Base-by-base conservation (phyloP, 2,113 vertebrate species). In the Lanius collurio region DNA sequence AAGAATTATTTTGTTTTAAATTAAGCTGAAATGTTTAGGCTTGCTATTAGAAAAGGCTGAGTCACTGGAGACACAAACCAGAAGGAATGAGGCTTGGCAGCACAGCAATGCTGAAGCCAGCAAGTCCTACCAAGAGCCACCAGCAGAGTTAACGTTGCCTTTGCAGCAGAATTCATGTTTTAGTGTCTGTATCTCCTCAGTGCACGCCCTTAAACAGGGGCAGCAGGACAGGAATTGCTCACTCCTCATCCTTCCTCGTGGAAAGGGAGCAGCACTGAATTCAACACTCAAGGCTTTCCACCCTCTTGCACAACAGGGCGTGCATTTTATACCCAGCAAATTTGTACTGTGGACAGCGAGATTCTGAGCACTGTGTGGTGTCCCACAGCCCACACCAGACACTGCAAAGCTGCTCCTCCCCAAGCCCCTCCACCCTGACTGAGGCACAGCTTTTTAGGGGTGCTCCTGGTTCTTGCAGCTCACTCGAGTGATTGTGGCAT, bases 291-390 rank as follows among this genome's bases (percentile, higher is more conserved):
- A 13, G 15, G 30, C 37, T 67, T 62, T 17, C 35, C 41, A 53
- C 12, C 19, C 13, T 31, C 39, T 21, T 17, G 13, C 31, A 35
- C 16, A 63, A 14, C 46, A 73, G 69, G 30, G 12, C 8, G 23
- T 19, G 22, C 33, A 24, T 56, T 56, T 71, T 30, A 18, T 9
- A 28, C 19, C 42, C 37, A 49, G 65, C 2, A 56, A 23, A 41
- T 28, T 0, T 15, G 20, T 10, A 2, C 31, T 28, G 5, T 0
- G 28, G 37, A n/a, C 3, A 35, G 21, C 3, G 30, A 60, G 26
- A 30, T n/a, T 44, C 28, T 21, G 8, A 35, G 6, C 0, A 0
- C 11, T 42, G 15, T 20, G 7, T 4, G 50, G 37, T 7, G 35
- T 15, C 69, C 59, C 83, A 69, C 1, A 0, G 8, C 6, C 35